These are phyloP conservation scores for Brachionus asplanchnoidis DNA, from an alignment of 1,140 invertebrate species.

Conservation along the genomic window DNA sequence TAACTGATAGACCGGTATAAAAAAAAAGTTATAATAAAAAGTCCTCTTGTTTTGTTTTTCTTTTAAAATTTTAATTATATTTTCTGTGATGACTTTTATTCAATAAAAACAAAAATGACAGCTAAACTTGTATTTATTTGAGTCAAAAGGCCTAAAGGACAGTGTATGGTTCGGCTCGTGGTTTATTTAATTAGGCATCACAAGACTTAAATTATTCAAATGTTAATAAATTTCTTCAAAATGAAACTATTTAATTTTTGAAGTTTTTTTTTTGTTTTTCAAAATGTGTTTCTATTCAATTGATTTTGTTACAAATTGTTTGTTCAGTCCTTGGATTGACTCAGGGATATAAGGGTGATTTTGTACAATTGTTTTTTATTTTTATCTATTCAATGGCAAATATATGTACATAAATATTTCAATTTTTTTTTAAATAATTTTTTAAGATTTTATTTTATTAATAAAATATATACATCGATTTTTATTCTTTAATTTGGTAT, in stretches of 20 bases:
- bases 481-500: neutral
- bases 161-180: neutral
- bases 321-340: neutral
- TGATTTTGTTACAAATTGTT: neutral
- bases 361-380: neutral
- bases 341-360: neutral
- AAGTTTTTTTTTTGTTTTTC: neutral
- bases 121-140: neutral
- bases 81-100: conserved; percentile 1
- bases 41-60: neutral
- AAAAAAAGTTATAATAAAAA: neutral
- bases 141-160: neutral
- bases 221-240: neutral
- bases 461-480: neutral
- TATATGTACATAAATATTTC: neutral
- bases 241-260: neutral
- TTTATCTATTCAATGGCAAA: neutral
- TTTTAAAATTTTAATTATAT: conserved; percentile 21
- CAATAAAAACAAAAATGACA: neutral
- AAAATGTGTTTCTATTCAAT: neutral
- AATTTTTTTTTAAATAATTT: neutral
- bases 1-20: conserved; percentile 14
- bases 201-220: neutral
- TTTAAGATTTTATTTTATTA: neutral
- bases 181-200: neutral